phyloP scores from a whole-genome alignment of 2,888 invertebrate genomes.

The Hemithea aestivaria region DNA sequence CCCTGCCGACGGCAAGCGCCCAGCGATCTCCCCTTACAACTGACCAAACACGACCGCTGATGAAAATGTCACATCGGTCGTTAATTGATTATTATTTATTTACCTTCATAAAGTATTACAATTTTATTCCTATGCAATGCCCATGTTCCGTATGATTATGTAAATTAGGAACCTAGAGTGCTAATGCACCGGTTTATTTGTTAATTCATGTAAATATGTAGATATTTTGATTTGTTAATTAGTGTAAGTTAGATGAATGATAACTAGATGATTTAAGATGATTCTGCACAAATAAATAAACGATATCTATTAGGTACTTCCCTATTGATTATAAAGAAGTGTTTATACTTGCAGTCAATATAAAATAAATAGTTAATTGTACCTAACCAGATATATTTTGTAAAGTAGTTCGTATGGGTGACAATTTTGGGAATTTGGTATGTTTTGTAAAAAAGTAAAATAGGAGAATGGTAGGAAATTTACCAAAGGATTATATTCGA shows the following conservation, averaged over 20 bases:
- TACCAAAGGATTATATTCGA: slow-evolving; percentile 58
- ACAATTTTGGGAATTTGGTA: slow-evolving; percentile 22
- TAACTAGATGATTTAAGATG: slow-evolving; percentile 46
- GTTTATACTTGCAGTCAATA: slow-evolving; percentile 8
- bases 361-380: no score
- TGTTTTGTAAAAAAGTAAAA: slow-evolving; percentile 10
- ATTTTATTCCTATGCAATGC: slow-evolving; percentile 56
- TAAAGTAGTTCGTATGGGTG: slow-evolving; percentile 21
- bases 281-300: slow-evolving; percentile 54
- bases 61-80: slow-evolving; percentile 25
- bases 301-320: no score
- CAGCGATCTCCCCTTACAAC: slow-evolving; percentile 82
- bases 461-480: slow-evolving; percentile 25
- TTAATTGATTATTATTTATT: slow-evolving; percentile 48
- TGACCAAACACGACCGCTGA: slow-evolving; percentile 86
- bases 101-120: slow-evolving; percentile 54
- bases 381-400: slow-evolving; percentile 6
- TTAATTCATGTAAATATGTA: slow-evolving; percentile 70
- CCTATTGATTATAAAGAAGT: no score
- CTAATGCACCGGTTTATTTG: slow-evolving; percentile 59
- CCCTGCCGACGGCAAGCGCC: slow-evolving; percentile 56
- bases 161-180: slow-evolving; percentile 58
- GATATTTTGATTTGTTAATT: slow-evolving; percentile 57
- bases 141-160: slow-evolving; percentile 61
- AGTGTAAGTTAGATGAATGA: slow-evolving; percentile 49